These are phyloP conservation scores for Chironex yamaguchii DNA, from an alignment of 30 jellyfish, hydroid and myxozoan genomes.

Conservation along the genomic window DNA sequence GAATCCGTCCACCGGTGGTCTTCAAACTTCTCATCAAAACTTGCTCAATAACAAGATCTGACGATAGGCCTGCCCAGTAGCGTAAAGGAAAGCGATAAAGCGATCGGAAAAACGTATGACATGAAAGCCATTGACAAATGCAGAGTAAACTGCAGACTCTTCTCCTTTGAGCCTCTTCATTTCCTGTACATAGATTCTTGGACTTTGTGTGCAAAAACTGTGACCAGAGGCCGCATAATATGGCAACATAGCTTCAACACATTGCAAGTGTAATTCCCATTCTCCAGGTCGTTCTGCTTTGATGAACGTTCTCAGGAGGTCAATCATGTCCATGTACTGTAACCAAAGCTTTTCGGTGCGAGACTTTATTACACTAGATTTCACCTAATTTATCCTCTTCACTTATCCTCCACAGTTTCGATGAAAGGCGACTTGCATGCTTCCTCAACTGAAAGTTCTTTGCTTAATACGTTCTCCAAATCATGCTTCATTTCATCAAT, in stretches of 20 bases:
- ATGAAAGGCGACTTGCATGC: too few relatives aligned
- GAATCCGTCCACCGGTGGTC: conserved; percentile 42
- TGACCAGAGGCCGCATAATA: conserved; percentile 70
- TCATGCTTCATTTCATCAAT: too few relatives aligned
- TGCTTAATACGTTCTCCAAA: too few relatives aligned
- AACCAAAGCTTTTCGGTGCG: conserved; percentile 61
- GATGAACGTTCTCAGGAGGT: conserved; percentile 36
- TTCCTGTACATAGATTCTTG: conserved; percentile 50
- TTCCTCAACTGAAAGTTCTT: too few relatives aligned
- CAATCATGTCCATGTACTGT: conserved; percentile 69
- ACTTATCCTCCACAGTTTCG: conserved; percentile 18
- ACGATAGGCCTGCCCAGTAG: conserved; percentile 50
- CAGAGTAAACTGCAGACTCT: conserved; percentile 30
- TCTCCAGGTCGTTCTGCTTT: conserved; percentile 56
- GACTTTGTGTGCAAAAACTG: conserved; percentile 51
- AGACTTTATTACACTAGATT: conserved; percentile 13
- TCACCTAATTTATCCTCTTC: conserved; percentile 5
- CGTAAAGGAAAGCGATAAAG: too few relatives aligned
- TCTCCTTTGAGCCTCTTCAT: conserved; percentile 53
- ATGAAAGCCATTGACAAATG: conserved; percentile 62
- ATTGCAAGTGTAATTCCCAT: conserved; percentile 51
- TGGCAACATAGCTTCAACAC: conserved; percentile 49
- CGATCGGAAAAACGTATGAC: conserved; percentile 59
- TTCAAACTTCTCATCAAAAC: conserved; percentile 50
- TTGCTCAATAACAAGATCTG: conserved; percentile 69